Base-by-base conservation (phyloP, 2,113 vertebrate genomes). In the Cinclus cinclus region DNA sequence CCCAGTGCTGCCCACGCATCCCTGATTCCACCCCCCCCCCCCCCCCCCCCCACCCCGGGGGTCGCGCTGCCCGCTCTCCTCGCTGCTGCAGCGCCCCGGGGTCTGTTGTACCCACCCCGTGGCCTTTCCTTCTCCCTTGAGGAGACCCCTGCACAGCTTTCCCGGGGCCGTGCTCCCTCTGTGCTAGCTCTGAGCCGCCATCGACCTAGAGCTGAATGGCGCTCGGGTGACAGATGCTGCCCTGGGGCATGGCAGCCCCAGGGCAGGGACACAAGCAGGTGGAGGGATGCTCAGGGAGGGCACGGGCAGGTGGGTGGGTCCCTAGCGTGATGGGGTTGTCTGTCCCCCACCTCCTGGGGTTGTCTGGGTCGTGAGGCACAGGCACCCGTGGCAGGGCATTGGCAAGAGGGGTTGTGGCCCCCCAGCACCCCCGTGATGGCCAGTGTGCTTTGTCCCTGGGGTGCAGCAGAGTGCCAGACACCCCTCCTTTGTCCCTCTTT, bases 1-100 rank as follows among this genome's bases (percentile, higher is more conserved):
- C 46, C 50, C 3, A 0, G 24, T 49, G 23, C 33, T 75, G 80
- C 42, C 58, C 3, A 1, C 2, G 2, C 1, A 0, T 37, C 68
- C 33, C 17, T 4, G 59, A 27, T 35, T 5, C 27, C 17, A 22
- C 47, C 46, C 46, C 39, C 42, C 9, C 4, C 7, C 2, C 1
- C n/a, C n/a, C n/a, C n/a, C n/a, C n/a, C n/a, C 47, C 46, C 46
- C 39, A 39, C 9, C 4, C 7, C 2, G 1, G 59, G 30, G 33
- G 18, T 50, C 3, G 10, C 44, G 58, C 35, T 75, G 35, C 31
- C 11, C 1, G 6, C 28, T n/a, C 52, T 31, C 22, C 37, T 52
- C 31, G 37, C 27, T 49, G 49, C 59, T 78, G 55, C 65, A 23
- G 41, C 28, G 37, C 35, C 25, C 62, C 17, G 64, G 27, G 39